Conservation (phyloP, 1,140 invertebrate genomes). For the Hesperophylax magnus region DNA sequence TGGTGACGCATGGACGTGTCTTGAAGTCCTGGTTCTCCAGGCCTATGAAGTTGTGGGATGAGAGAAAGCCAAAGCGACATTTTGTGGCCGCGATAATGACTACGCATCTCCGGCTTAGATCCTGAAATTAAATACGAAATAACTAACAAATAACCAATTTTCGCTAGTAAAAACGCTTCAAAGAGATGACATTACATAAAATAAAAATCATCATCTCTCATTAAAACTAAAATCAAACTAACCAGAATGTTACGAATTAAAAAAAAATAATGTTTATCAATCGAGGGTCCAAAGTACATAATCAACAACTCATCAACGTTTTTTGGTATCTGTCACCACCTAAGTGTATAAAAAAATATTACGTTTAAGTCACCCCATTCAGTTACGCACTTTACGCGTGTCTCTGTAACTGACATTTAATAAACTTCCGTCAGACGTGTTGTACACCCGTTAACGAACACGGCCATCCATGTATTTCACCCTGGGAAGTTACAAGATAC, state of each 20-base stretch:
- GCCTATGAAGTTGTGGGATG: slow-evolving; percentile 88
- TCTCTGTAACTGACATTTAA: slow-evolving; percentile 25
- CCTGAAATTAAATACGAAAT: slow-evolving; percentile 65
- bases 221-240: too few species aligned
- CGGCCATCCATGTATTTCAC: neutral
- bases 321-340: too few species aligned
- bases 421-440: slow-evolving; percentile 32
- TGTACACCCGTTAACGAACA: slow-evolving; percentile 17
- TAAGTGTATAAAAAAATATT: too few species aligned
- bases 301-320: too few species aligned
- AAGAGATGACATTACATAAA: slow-evolving; percentile 25
- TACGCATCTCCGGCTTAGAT: slow-evolving; percentile 78
- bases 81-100: slow-evolving; percentile 91
- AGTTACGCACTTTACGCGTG: neutral
- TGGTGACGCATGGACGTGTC: slow-evolving; percentile 86
- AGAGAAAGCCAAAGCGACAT: slow-evolving; percentile 94
- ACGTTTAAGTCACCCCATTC: neutral
- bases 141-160: neutral
- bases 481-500: too few species aligned
- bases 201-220: neutral
- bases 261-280: too few species aligned
- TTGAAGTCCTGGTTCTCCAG: slow-evolving; percentile 74
- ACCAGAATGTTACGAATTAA: too few species aligned
- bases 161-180: too few species aligned
- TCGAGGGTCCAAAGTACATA: too few species aligned